Evolutionary conservation across 2,888 invertebrate genomes (phyloP), one percentile per base, ranked within the genome.

Genomic region (Ennomos quercinarius): DNA sequence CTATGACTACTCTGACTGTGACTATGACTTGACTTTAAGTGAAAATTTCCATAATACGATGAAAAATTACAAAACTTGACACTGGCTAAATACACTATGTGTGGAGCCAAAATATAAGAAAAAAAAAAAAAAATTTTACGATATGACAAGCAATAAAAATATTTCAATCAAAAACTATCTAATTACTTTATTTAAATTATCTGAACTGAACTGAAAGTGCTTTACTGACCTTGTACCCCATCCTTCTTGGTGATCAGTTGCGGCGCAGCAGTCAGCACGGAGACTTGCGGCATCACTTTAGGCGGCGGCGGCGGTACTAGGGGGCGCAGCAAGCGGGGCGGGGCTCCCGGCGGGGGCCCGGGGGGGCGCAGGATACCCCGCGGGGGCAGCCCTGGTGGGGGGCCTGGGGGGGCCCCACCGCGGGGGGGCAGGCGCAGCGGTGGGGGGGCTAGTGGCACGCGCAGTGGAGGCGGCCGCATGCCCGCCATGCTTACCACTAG

Each of bases 201-300:
- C 1, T 17, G 17, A 17, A 1, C 17, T 17, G 17, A 17, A 17
- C 1, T 1, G 1, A 2, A 4, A 2, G 1, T 2, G 2, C 2
- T 17, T 17, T 35, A 17, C 35, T 11, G 35, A 89, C 90, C 90
- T 77, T 90, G 95, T 44, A 93, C 93, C 1, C 94, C 94, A 61
- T 95, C 96, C 72, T 95, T 95, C 63, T 96, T 94, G 67, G 95
- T 95, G 74, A 97, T 96, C 36, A 97, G 93, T 77, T 97, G 97
- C 10, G 97, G 97, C 0, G 96, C 97, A 0, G 97, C 97, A 9
- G 95, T 95, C 17, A 97, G 89, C 35, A 97, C 97, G 69, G 97
- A 96, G 1, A 95, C 95, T 0, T 87, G 92, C 9, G 85, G 80
- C 63, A 76, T 63, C 9, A 68, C 68, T 49, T 82, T 83, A 41